Conservation (phyloP, 2,797 vertebrate genomes). For the Onychomys arenicola region DNA sequence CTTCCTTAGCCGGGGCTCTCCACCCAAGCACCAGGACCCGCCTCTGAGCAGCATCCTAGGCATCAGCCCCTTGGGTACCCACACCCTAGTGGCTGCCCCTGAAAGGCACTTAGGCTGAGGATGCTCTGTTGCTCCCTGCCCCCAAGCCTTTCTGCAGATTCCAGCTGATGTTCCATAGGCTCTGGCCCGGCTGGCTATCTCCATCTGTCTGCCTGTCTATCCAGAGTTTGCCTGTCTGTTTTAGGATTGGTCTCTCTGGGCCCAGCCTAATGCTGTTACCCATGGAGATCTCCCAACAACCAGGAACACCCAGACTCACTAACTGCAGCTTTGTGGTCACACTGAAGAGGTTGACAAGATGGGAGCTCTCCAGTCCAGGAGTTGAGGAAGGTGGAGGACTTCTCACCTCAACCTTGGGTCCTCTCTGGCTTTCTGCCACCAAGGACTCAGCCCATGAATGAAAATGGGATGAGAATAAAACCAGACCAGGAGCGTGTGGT, state of each 20-base stretch:
- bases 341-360: background rate
- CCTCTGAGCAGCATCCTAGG: constrained; percentile 40
- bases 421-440: background rate
- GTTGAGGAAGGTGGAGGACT: background rate
- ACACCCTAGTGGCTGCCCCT: constrained; percentile 60
- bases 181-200: background rate
- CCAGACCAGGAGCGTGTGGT: background rate
- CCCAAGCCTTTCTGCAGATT: background rate
- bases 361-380: background rate
- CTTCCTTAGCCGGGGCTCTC: background rate
- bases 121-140: background rate
- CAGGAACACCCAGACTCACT: background rate
- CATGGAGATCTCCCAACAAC: background rate
- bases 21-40: background rate
- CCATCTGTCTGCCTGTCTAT: background rate
- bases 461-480: background rate
- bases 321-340: background rate
- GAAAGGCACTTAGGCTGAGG: constrained; percentile 71
- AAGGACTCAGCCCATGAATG: background rate
- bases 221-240: background rate
- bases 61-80: constrained; percentile 58
- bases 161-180: background rate
- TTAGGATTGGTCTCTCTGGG: background rate
- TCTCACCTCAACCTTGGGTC: background rate
- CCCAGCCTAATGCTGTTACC: background rate